A percentile compares a stretch with the other conserved stretches of the same genome.
Conservation (phyloP, 2,888 invertebrate species). For the Cerceris ruficornis region DNA sequence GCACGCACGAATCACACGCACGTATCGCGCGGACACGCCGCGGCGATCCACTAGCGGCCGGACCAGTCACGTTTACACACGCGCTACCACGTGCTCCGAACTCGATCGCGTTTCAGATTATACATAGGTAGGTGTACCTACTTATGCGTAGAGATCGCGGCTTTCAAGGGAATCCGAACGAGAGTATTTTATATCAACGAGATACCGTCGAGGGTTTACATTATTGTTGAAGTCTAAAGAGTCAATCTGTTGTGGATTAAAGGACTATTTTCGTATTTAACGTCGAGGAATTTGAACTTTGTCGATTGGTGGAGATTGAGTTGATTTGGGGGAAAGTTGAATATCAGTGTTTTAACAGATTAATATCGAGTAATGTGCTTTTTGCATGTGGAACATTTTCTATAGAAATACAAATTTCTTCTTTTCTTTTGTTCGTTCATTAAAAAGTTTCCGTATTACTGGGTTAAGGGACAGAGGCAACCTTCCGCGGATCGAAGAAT, state of each 20-base stretch:
- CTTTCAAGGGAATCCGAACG: constrained; percentile 27
- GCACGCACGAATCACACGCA: constrained; percentile 42
- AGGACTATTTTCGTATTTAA: not conserved
- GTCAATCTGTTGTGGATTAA: constrained; percentile 6
- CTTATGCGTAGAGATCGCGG: not conserved
- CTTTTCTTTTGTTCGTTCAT: too few relatives aligned
- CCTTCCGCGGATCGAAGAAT: too few relatives aligned
- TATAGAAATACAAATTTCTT: too few relatives aligned
- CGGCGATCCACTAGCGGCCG: constrained; percentile 25
- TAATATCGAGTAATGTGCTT: too few relatives aligned
- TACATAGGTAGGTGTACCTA: constrained; percentile 3
- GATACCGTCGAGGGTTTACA: constrained; percentile 27
- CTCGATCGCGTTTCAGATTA: constrained; percentile 47
- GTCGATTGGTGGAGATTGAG: too few relatives aligned
- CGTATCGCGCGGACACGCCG: constrained; percentile 17
- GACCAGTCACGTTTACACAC: constrained; percentile 60
- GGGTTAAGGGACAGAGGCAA: too few relatives aligned
- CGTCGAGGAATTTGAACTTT: not conserved
- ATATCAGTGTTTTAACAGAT: too few relatives aligned
- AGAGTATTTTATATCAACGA: constrained; percentile 12
- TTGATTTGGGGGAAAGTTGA: not conserved
- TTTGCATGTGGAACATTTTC: too few relatives aligned
- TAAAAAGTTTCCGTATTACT: too few relatives aligned
- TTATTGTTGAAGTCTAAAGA: constrained; percentile 24
- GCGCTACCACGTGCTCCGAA: constrained; percentile 58